Percentiles rank a stretch among this genome's conserved stretches.
Evolutionary conservation across 2,113 vertebrate species (phyloP).

Genomic region (Oxyruncus cristatus): DNA sequence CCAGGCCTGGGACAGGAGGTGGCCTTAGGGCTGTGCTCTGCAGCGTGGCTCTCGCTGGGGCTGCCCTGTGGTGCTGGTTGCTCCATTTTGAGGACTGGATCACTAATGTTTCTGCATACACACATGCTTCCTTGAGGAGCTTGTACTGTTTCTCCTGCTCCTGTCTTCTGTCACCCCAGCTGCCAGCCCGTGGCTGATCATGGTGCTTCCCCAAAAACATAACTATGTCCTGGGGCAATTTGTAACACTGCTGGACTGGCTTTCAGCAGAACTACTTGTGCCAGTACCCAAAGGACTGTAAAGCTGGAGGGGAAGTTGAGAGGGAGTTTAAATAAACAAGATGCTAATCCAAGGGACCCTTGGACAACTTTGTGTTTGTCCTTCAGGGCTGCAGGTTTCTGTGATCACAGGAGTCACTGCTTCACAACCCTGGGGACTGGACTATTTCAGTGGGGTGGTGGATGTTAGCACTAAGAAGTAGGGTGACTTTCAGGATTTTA

Average conservation of each 20-base stretch:
- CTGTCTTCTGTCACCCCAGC: background rate
- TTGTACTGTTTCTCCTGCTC: background rate
- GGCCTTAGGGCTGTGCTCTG: background rate
- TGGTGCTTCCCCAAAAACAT: background rate
- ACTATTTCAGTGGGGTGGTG: background rate
- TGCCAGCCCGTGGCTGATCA: background rate
- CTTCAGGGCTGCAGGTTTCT: background rate
- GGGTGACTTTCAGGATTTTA: background rate
- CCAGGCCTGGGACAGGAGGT: background rate
- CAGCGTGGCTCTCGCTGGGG: background rate
- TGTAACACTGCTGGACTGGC: background rate
- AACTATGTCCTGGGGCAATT: background rate
- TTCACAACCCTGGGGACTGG: background rate
- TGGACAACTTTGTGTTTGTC: background rate
- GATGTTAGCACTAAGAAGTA: background rate
- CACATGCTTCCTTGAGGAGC: background rate
- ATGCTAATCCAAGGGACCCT: background rate
- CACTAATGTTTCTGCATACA: rapidly evolving
- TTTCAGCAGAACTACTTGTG: background rate
- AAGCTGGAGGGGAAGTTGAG: background rate
- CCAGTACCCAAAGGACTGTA: background rate
- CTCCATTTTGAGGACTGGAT: background rate
- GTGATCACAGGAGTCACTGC: background rate
- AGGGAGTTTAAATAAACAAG: background rate
- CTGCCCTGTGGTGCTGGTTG: background rate